phyloP scores from a whole-genome alignment of 2,113 vertebrate genomes.

The Leuciscus idus region DNA sequence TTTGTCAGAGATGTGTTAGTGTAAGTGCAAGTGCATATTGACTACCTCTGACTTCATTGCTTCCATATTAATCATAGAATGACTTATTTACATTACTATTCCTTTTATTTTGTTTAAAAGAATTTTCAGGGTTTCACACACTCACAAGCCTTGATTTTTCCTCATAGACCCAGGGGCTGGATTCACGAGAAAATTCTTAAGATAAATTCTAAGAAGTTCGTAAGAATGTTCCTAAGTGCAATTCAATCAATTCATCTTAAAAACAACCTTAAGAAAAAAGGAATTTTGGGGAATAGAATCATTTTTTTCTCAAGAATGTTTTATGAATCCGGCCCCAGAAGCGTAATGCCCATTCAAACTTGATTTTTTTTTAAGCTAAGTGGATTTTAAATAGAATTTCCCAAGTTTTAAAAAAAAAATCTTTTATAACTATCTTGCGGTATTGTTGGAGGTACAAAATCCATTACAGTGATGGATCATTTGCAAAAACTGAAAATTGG shows the following conservation, averaged over 20 bases:
- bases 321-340: neutral
- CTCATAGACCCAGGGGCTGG: neutral
- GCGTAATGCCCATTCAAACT: neutral
- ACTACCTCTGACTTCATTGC: conserved; percentile 9
- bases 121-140: neutral
- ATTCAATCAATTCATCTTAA: no score
- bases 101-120: neutral
- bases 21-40: neutral
- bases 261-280: no score
- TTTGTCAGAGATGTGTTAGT: neutral
- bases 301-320: no score
- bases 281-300: no score
- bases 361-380: neutral
- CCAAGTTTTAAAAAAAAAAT: no score
- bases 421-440: neutral
- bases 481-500: neutral
- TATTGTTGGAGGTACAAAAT: neutral
- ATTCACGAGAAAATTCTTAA: no score
- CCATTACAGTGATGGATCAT: neutral
- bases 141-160: neutral
- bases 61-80: conserved; percentile 6
- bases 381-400: no score
- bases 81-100: neutral
- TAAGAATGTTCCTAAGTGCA: no score
- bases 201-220: no score